phyloP scores from a whole-genome alignment of 2,113 vertebrate genomes.

The Brienomyrus brachyistius region DNA sequence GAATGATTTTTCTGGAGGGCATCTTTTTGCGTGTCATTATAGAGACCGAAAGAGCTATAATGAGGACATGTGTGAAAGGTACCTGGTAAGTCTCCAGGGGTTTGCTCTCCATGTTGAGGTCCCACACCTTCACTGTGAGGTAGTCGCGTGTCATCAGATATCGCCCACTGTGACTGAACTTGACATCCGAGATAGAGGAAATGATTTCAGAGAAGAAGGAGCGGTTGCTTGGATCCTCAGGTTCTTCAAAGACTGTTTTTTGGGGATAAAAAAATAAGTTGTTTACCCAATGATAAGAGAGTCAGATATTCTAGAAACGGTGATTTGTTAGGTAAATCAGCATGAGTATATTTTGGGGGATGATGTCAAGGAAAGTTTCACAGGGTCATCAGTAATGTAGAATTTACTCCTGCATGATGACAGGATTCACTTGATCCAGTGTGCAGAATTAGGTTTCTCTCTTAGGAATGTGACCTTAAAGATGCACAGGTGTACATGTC shows the following conservation, averaged over 20 bases:
- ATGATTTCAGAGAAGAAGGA: slow-evolving; percentile 97
- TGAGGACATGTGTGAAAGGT: slow-evolving; percentile 17
- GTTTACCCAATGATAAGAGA: not conserved
- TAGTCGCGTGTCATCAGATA: slow-evolving; percentile 96
- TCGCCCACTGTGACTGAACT: slow-evolving; percentile 93
- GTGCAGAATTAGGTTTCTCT: not conserved
- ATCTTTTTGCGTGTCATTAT: not conserved
- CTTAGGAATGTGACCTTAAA: not conserved
- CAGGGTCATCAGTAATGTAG: not conserved
- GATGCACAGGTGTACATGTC: not conserved
- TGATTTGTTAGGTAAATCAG: not conserved
- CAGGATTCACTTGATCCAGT: not conserved
- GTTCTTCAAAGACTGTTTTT: slow-evolving; percentile 84
- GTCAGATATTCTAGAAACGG: not conserved
- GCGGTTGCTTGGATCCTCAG: slow-evolving; percentile 87
- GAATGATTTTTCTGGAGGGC: not conserved
- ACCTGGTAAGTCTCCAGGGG: slow-evolving; percentile 94
- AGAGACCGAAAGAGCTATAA: not conserved
- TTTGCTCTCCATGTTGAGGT: slow-evolving; percentile 94
- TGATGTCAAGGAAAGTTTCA: not conserved
- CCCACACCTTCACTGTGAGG: slow-evolving; percentile 94
- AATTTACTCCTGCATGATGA: not conserved
- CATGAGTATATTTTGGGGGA: not conserved
- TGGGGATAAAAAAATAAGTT: slow-evolving; percentile 6
- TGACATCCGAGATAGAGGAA: slow-evolving; percentile 93